Evolutionary conservation across 2,797 vertebrate genomes (phyloP), one percentile per base, ranked within the genome.

Genomic region (Phataginus tricuspis): DNA sequence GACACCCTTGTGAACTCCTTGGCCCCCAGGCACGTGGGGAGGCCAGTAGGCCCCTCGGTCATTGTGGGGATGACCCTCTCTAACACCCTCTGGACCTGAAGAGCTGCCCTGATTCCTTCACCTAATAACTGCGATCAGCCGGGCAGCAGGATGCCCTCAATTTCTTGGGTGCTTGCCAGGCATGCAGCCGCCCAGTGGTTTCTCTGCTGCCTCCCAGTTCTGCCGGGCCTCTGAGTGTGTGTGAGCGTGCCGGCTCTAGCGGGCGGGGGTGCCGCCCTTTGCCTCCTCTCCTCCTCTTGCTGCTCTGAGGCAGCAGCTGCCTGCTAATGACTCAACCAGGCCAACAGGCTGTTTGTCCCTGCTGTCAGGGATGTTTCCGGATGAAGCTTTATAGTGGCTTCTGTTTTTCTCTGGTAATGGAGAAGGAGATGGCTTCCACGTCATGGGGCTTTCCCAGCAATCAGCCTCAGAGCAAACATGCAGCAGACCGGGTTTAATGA

Each of bases 301-400:
- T 29, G 45, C 66, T 93, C 82, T 4, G 3, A 7, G 2, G 83
- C 72, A 72, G 83, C 96, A 98, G 96, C 96, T 97, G 95, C 86
- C 90, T 69, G 78, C 94, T 98, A 96, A 98, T 95, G 98, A 98
- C 84, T 86, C 97, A 96, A 61, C 27, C 79, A 96, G 92, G 75
- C 92, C 90, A 61, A 45, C 72, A 57, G 69, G 84, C 19, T 2
- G 69, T 96, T 98, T 98, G 95, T 90, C 84, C 87, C 96, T 72
- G 86, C 79, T 94, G 97, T 97, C 3, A 97, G 84, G 75, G 78
- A 14, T 86, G 77, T 96, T 98, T 98, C 98, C 97, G 96, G 94
- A 86, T 39, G 61, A 83, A 34, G 72, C 91, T 97, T 97, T 78
- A 97, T 93, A 95, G 61, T 94, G 90, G 95, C 68, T 89, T 96